These are phyloP conservation scores for Phoenicopterus ruber DNA, from an alignment of 2,113 vertebrate genomes.

Conservation along the genomic window DNA sequence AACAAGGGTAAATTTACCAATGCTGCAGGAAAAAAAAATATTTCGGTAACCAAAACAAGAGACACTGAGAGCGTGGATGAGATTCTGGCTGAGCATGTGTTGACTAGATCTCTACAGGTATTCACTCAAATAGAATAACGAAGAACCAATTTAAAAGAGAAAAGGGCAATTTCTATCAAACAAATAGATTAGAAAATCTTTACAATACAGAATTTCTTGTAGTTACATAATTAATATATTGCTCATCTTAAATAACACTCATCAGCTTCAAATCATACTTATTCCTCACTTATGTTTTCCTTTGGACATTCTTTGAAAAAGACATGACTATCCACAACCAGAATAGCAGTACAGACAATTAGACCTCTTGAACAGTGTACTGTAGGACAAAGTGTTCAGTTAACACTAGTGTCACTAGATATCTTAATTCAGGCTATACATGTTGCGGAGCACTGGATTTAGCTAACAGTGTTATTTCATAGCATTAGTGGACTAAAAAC, in stretches of 20 bases:
- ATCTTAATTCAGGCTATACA: background rate
- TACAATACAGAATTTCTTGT: background rate
- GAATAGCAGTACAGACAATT: background rate
- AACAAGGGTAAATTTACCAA: background rate
- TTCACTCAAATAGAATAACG: background rate
- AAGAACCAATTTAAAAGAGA: background rate
- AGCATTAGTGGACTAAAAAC: background rate
- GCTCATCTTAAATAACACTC: background rate
- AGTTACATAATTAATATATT: too few relatives aligned
- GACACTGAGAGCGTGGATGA: background rate
- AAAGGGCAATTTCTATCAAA: background rate
- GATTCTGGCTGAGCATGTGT: background rate
- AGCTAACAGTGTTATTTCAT: background rate
- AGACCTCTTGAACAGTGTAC: background rate
- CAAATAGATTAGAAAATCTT: background rate
- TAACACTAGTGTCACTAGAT: background rate
- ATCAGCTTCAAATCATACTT: background rate
- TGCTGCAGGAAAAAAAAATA: background rate
- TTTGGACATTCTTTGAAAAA: background rate
- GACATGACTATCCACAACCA: background rate
- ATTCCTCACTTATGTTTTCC: background rate
- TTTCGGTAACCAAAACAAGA: background rate
- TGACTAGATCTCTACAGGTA: background rate
- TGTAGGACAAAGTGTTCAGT: background rate
- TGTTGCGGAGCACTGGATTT: background rate